phyloP scores from a whole-genome alignment of 2,797 vertebrate genomes.

The Rhadinocentrus ornatus region DNA sequence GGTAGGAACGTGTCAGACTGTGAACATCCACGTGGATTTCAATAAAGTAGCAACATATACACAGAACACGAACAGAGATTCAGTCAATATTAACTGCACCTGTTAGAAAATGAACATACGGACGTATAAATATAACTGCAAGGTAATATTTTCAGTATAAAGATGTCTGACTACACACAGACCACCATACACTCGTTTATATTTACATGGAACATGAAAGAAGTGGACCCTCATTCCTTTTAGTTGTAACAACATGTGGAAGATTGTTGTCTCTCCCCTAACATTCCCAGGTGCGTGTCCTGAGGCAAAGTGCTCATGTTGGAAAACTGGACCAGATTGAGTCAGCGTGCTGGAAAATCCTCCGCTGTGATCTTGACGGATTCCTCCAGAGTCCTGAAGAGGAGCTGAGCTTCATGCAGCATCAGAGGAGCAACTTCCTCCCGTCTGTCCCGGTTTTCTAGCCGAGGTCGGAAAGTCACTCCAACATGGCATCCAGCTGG shows the following conservation, averaged over 20 bases:
- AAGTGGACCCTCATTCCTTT: conserved; percentile 53
- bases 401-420: neutral
- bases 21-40: conserved; percentile 33
- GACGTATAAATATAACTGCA: conserved; percentile 64
- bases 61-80: conserved; percentile 24
- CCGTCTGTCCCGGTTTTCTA: too few species aligned
- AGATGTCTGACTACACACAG: conserved; percentile 49
- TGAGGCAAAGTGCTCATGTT: conserved; percentile 62
- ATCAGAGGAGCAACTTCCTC: neutral
- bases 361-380: conserved; percentile 6
- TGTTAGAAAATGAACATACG: conserved; percentile 55
- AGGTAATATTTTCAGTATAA: conserved; percentile 59
- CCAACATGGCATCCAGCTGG: conserved; percentile 96
- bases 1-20: conserved; percentile 26
- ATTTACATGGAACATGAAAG: conserved; percentile 42
- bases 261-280: conserved; percentile 19
- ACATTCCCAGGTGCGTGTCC: conserved; percentile 57
- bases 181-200: conserved; percentile 23
- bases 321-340: conserved; percentile 1
- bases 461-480: conserved; percentile 55
- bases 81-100: conserved; percentile 43
- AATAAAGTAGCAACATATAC: conserved; percentile 32
- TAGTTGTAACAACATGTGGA: conserved; percentile 26
- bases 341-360: conserved; percentile 37
- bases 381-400: conserved; percentile 9